Percentiles rank a stretch among this genome's conserved stretches.
These are phyloP conservation scores for Papilio dardanus DNA, from an alignment of 1,140 invertebrate species.

Conservation along the genomic window DNA sequence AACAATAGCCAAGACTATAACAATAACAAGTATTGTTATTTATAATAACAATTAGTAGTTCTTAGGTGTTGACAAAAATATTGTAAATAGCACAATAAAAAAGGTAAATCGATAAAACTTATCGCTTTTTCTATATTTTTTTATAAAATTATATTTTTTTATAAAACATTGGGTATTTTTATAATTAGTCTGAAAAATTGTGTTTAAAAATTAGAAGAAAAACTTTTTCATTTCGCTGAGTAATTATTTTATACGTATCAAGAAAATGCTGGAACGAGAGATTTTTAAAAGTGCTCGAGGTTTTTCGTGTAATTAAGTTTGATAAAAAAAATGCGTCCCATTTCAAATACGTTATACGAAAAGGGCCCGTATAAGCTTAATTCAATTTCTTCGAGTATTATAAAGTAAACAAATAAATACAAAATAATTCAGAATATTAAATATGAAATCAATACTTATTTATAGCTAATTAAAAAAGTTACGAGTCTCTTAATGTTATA, in stretches of 20 bases:
- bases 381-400: neutral
- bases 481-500: neutral
- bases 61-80: no score
- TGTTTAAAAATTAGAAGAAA: neutral
- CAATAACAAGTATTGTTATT: no score
- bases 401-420: neutral
- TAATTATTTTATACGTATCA: neutral
- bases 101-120: no score
- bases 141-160: no score
- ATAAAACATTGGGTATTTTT: no score
- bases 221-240: neutral
- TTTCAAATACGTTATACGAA: neutral
- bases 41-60: no score
- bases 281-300: neutral
- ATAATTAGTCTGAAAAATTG: neutral
- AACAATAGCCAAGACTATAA: no score
- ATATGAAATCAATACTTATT: conserved; percentile 8
- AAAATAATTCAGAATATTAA: neutral
- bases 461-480: conserved; percentile 12
- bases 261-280: neutral
- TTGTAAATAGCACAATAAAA: no score
- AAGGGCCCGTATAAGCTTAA: neutral
- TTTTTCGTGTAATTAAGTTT: conserved; percentile 24
- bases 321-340: conserved; percentile 5
- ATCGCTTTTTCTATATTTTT: no score